Conservation (phyloP, 64 coral and sea anemone species). For the Acropora yongei region DNA sequence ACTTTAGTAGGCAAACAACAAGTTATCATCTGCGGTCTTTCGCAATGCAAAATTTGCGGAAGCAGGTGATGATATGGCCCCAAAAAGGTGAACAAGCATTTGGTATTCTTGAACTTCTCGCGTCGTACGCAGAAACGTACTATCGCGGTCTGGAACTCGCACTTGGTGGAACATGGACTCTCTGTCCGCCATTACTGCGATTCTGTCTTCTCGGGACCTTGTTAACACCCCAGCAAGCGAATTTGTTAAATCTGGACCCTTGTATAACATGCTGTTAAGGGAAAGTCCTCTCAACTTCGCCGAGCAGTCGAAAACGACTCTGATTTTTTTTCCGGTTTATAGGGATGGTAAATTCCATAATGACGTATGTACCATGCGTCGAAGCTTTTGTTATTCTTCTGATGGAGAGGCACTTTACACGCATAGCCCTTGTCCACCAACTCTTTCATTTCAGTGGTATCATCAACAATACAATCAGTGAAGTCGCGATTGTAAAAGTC, state of each 20-base stretch:
- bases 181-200: background rate
- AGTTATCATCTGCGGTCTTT: conserved; percentile 9
- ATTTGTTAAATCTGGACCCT: conserved; percentile 35
- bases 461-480: background rate
- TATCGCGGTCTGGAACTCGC: background rate
- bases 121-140: background rate
- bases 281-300: conserved; percentile 5
- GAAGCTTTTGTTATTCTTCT: background rate
- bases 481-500: background rate
- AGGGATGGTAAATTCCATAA: background rate
- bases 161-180: conserved; percentile 1
- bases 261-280: background rate
- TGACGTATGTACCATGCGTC: conserved; percentile 18
- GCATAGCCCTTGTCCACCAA: background rate
- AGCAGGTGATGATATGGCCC: background rate
- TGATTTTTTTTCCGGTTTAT: conserved; percentile 18
- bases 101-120: background rate
- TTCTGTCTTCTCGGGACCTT: conserved; percentile 4
- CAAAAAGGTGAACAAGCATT: background rate
- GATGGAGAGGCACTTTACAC: background rate
- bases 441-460: background rate
- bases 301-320: conserved; percentile 9
- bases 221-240: conserved; percentile 3
- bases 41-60: conserved; percentile 10
- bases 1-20: background rate